Base-by-base conservation (phyloP, 2,797 vertebrate species). In the Pteronotus mesoamericanus region DNA sequence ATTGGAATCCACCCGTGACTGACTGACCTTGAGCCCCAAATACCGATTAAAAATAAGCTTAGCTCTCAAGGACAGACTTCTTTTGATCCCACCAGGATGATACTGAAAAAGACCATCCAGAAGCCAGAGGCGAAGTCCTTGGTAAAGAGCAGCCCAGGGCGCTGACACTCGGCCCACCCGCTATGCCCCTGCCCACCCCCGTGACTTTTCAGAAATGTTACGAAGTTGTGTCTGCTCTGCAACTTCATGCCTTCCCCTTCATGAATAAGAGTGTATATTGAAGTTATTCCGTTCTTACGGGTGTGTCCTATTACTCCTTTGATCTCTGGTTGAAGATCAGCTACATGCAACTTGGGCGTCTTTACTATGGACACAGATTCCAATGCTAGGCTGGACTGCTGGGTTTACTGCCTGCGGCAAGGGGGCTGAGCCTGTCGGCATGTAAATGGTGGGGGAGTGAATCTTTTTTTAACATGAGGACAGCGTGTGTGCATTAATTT, bases 111-210 rank as follows among this genome's bases (percentile, higher is more conserved):
- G 5, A 84, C 24, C 18, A 37, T 46, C 3, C 8, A 11, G 42
- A 89, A 57, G 26, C 16, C 37, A 55, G 51, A 64, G 26, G 19
- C 22, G 57, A 72, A 12, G 2, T 42, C 29, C 8, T 6, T 3
- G 19, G 29, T n/a, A 44, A 59, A 44, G 22, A 42, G n/a, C 22
- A 5, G 1, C 0, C 3, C 22, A 51, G 21, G 8, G 0, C 11
- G 39, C 6, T n/a, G 3, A 42, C 5, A 19, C 29, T 12, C 9
- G 5, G 4, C 26, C 61, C n/a, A n/a, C n/a, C n/a, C n/a, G n/a
- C n/a, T n/a, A n/a, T n/a, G n/a, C n/a, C n/a, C n/a, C n/a, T n/a
- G n/a, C n/a, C 14, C 14, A 10, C 9, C 24, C 1, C 5, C 66
- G 15, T 5, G 34, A n/a, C 21, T 72, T 9, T 39, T 84, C 64